Evolutionary conservation across 2,113 vertebrate species (phyloP).

Genomic region (Hemicordylus capensis): DNA sequence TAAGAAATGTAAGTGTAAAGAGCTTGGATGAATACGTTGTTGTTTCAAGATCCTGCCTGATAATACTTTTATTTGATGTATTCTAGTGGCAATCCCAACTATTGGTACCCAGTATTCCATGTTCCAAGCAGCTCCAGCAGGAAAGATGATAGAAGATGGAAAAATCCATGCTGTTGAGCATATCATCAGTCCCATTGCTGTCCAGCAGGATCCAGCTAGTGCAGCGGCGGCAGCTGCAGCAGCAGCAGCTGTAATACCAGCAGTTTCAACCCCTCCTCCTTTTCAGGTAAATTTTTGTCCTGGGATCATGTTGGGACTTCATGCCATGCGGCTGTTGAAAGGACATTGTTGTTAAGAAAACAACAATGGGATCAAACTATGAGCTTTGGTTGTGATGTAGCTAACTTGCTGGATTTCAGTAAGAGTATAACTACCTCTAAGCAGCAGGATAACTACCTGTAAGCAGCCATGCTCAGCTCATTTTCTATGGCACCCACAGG

Average conservation of each 20-base stretch:
- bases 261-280: slow-evolving; percentile 93
- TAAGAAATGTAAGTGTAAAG: background rate
- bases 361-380: no score
- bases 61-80: slow-evolving; percentile 41
- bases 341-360: background rate
- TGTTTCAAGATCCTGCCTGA: background rate
- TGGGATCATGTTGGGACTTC: accelerated
- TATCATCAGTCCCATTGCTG: slow-evolving; percentile 90
- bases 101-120: slow-evolving; percentile 92
- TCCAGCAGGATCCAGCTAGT: slow-evolving; percentile 87
- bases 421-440: no score
- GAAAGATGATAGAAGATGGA: slow-evolving; percentile 94
- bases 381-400: background rate
- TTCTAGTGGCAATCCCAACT: slow-evolving; percentile 88
- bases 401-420: background rate
- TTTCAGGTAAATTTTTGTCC: slow-evolving; percentile 85
- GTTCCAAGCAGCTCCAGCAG: slow-evolving; percentile 85
- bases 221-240: slow-evolving; percentile 68
- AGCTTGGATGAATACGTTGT: no score
- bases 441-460: background rate
- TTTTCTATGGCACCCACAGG: background rate
- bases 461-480: background rate
- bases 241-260: slow-evolving; percentile 80
- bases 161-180: slow-evolving; percentile 94
- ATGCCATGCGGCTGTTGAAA: background rate